Evolutionary conservation across 1,140 invertebrate species (phyloP).

Genomic region (Armadillidium nasatum): DNA sequence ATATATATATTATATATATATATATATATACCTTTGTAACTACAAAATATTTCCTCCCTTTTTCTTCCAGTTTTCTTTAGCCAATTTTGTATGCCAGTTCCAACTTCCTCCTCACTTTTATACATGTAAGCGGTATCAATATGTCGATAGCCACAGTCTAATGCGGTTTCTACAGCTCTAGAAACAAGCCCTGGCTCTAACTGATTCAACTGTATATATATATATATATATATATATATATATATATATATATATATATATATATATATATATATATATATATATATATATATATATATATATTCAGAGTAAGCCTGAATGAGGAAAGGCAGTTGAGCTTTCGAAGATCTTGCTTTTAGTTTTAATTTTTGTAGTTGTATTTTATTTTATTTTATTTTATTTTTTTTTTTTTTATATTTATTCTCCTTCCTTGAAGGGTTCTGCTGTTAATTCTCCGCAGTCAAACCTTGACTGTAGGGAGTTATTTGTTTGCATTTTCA

Average conservation of each 20-base stretch:
- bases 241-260: slow-evolving; percentile 16
- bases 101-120: slow-evolving; percentile 51
- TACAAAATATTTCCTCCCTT: slow-evolving; percentile 58
- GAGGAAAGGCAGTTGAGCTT: no score
- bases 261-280: slow-evolving; percentile 15
- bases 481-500: no score
- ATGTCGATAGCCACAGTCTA: slow-evolving; percentile 65
- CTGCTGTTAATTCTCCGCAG: no score
- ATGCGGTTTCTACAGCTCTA: slow-evolving; percentile 60
- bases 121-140: slow-evolving; percentile 66
- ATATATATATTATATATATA: no score
- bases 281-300: slow-evolving; percentile 15
- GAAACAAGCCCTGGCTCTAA: no score
- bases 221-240: neutral
- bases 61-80: slow-evolving; percentile 48
- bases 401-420: no score
- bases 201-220: neutral
- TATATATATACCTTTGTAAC: slow-evolving; percentile 42
- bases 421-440: no score
- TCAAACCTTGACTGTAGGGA: no score
- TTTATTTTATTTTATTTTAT: no score
- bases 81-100: slow-evolving; percentile 49
- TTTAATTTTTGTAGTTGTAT: no score
- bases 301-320: no score
- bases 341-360: no score